phyloP scores from a whole-genome alignment of 2,113 vertebrate genomes.

The Australoheros scitulus region DNA sequence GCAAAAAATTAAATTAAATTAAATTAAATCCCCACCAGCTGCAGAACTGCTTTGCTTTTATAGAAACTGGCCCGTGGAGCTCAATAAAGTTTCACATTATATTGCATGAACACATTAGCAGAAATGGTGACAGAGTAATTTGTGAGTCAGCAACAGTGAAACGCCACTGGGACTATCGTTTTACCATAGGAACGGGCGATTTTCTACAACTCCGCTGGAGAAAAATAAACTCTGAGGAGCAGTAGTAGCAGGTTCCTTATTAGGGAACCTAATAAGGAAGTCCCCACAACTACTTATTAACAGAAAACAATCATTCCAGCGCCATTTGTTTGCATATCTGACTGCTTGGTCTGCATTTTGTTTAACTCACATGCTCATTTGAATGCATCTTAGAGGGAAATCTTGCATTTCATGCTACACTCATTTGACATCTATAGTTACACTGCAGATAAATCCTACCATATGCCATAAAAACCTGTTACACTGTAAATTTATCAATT shows the following conservation, averaged over 20 bases:
- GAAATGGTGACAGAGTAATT: conserved; percentile 60
- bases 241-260: conserved; percentile 20
- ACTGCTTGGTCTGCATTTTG: not conserved
- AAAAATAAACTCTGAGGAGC: conserved; percentile 44
- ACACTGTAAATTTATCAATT: no score
- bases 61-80: conserved; percentile 27
- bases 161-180: conserved; percentile 54
- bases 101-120: conserved; percentile 52
- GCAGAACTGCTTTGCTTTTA: conserved; percentile 38
- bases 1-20: not conserved
- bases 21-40: conserved; percentile 14
- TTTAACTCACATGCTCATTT: not conserved
- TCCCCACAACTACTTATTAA: conserved; percentile 18
- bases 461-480: no score
- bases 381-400: no score
- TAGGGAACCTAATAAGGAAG: conserved; percentile 8
- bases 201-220: conserved; percentile 24
- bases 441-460: no score
- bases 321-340: not conserved
- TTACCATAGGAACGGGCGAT: conserved; percentile 45
- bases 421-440: no score
- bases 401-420: no score
- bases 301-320: not conserved
- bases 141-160: conserved; percentile 62
- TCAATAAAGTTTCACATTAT: conserved; percentile 55